phyloP scores from a whole-genome alignment of 2,113 vertebrate species.

The Neomonachus schauinslandi region DNA sequence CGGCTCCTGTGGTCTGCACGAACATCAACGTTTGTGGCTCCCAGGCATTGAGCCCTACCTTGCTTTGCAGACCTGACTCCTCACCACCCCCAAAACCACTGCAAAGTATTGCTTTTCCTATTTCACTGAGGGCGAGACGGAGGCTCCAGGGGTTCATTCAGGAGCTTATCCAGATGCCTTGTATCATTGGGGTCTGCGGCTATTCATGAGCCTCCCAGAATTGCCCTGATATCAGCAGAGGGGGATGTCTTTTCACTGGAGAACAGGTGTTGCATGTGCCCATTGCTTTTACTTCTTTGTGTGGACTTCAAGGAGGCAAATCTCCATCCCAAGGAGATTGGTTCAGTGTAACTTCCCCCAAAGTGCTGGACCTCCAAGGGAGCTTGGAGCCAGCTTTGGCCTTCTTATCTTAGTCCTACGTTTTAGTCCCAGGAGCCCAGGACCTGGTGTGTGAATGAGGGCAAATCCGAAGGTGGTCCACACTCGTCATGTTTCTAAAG shows the following conservation, averaged over 20 bases:
- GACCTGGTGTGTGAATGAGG: background rate
- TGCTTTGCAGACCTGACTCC: background rate
- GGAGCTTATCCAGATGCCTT: background rate
- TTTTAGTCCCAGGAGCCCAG: background rate
- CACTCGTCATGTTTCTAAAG: slow-evolving; percentile 57
- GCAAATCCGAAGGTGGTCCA: slow-evolving; percentile 27
- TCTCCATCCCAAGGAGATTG: background rate
- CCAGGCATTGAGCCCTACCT: background rate
- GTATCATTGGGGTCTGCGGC: background rate
- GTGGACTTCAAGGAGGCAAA: background rate
- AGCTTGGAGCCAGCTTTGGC: background rate
- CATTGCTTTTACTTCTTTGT: fast-evolving
- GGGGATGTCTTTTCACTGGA: background rate
- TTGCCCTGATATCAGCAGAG: fast-evolving
- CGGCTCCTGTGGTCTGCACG: fast-evolving
- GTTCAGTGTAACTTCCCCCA: background rate
- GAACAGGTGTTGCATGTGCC: background rate
- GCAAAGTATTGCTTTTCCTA: fast-evolving
- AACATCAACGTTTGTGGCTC: fast-evolving
- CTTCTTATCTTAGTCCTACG: background rate
- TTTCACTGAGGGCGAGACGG: background rate
- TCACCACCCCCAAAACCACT: fast-evolving
- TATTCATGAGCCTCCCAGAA: background rate
- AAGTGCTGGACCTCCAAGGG: background rate
- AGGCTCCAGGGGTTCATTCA: background rate